These are phyloP conservation scores for Mechanitis messenoides DNA, from an alignment of 2,888 invertebrate species.

Conservation along the genomic window DNA sequence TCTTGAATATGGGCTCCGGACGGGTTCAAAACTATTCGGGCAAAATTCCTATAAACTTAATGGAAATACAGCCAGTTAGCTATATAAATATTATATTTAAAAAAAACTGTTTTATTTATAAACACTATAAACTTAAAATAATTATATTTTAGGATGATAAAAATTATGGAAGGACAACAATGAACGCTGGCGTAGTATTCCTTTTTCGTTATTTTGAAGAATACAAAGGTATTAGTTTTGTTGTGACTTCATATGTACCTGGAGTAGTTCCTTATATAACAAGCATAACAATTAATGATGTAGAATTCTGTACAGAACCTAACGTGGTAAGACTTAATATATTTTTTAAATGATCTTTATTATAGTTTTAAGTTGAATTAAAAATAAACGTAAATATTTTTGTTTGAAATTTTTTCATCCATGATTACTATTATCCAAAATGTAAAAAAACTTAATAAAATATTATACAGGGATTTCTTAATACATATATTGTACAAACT, in stretches of 20 bases:
- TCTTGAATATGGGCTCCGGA: too few species aligned
- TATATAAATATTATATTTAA: too few species aligned
- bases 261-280: constrained; percentile 20
- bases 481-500: constrained; percentile 1
- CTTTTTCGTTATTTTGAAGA: not conserved
- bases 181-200: not conserved
- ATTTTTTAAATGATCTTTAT: too few species aligned
- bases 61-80: too few species aligned
- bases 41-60: too few species aligned
- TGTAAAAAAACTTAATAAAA: too few species aligned
- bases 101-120: not conserved
- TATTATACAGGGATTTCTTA: not conserved
- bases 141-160: not conserved
- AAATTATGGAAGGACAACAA: not conserved
- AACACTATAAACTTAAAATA: not conserved
- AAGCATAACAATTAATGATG: constrained; percentile 18
- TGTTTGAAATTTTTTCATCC: too few species aligned
- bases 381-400: too few species aligned
- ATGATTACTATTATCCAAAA: too few species aligned
- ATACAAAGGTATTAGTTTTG: not conserved
- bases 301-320: constrained; percentile 17
- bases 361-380: too few species aligned
- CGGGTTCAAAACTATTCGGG: too few species aligned
- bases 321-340: constrained; percentile 14
- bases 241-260: constrained; percentile 6